A percentile compares a stretch with the other conserved stretches of the same genome.
phyloP scores from a whole-genome alignment of 2,888 invertebrate species.

The Autographa pulchrina region DNA sequence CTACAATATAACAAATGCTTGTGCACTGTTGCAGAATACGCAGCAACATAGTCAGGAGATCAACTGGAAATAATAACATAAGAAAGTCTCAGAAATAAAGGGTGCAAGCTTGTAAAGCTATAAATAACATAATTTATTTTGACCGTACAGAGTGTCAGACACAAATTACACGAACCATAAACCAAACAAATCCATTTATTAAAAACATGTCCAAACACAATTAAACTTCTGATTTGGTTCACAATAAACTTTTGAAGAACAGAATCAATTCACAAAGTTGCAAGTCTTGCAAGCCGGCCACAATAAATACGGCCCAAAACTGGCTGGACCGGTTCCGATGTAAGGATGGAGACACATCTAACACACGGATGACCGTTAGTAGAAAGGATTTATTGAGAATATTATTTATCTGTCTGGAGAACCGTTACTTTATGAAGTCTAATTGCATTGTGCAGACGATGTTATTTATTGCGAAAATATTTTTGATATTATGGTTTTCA shows the following conservation, averaged over 20 bases:
- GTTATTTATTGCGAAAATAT: too few relatives aligned
- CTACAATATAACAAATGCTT: not conserved
- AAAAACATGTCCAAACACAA: conserved; percentile 6
- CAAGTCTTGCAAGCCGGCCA: conserved; percentile 35
- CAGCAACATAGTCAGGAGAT: not conserved
- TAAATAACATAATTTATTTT: not conserved
- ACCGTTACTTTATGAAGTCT: not conserved
- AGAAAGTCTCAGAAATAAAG: not conserved
- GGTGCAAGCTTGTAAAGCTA: not conserved
- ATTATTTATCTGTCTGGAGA: not conserved
- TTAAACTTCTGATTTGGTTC: not conserved
- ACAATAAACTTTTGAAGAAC: conserved; percentile 3
- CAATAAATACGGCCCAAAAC: conserved; percentile 40
- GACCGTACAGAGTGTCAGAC: not conserved
- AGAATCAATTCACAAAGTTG: conserved; percentile 30
- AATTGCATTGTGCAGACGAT: too few relatives aligned
- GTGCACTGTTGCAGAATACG: not conserved
- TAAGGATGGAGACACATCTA: conserved; percentile 32
- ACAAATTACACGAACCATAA: conserved; percentile 2
- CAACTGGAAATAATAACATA: not conserved
- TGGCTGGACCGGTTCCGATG: conserved; percentile 51
- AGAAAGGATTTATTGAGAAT: not conserved
- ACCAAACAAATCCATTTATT: not conserved
- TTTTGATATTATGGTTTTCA: too few relatives aligned
- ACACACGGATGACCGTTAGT: conserved; percentile 25